Evolutionary conservation across 2,888 invertebrate species (phyloP).

Genomic region (Choreutis nemorana): DNA sequence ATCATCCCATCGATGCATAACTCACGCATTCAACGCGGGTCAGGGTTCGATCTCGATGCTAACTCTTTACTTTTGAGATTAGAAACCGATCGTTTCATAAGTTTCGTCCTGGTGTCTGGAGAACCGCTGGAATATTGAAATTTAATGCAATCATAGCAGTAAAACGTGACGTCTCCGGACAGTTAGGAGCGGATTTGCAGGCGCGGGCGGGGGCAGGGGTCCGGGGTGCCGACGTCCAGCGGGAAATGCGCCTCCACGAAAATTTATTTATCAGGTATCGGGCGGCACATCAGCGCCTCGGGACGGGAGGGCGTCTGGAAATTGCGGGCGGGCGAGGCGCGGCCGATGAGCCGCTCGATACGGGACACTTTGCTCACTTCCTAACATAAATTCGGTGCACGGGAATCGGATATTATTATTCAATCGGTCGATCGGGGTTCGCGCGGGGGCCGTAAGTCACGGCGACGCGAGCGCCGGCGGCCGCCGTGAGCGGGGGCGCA

Average conservation of each 20-base stretch:
- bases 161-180: conserved; percentile 36
- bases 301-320: conserved; percentile 36
- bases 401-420: conserved; percentile 65
- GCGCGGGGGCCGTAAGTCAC: conserved; percentile 62
- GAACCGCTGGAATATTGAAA: conserved; percentile 31
- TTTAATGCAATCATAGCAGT: conserved; percentile 31
- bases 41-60: conserved; percentile 13
- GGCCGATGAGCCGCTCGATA: conserved; percentile 47
- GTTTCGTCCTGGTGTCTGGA: conserved; percentile 13
- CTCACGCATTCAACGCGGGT: conserved; percentile 13
- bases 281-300: conserved; percentile 30
- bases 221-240: conserved; percentile 29
- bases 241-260: conserved; percentile 28
- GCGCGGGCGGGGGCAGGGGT: conserved; percentile 17
- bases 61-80: conserved; percentile 2
- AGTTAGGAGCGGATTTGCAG: conserved; percentile 30
- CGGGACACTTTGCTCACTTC: conserved; percentile 56
- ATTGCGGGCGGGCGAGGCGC: conserved; percentile 37
- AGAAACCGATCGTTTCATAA: conserved; percentile 12
- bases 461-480: conserved; percentile 61
- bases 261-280: conserved; percentile 52
- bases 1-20: conserved; percentile 11
- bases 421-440: conserved; percentile 63
- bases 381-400: conserved; percentile 64
- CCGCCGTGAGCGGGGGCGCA: conserved; percentile 61